These are phyloP conservation scores for Xanthorhoe designata DNA, from an alignment of 2,888 invertebrate genomes.

Conservation along the genomic window DNA sequence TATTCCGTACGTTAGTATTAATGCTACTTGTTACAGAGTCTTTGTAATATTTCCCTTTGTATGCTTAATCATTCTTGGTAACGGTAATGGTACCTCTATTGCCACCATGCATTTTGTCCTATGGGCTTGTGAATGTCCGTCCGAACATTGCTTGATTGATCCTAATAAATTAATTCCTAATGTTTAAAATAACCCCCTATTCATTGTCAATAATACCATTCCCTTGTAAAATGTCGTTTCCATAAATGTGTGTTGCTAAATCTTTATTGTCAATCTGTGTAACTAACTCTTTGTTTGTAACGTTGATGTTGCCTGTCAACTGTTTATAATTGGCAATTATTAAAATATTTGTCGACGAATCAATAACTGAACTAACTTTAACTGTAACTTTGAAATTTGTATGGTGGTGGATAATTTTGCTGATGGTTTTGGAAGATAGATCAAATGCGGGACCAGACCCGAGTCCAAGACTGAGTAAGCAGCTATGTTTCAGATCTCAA, in stretches of 20 bases:
- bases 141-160: conserved; percentile 51
- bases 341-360: not conserved
- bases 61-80: conserved; percentile 85
- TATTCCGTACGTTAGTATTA: conserved; percentile 34
- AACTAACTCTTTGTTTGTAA: not conserved
- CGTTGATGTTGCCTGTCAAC: not conserved
- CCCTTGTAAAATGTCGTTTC: conserved; percentile 9
- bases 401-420: conserved; percentile 56
- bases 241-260: conserved; percentile 11
- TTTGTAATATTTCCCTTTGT: conserved; percentile 74
- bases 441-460: conserved; percentile 83
- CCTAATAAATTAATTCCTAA: conserved; percentile 39
- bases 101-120: conserved; percentile 67
- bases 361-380: too few species aligned
- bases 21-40: conserved; percentile 43
- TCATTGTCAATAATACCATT: conserved; percentile 3
- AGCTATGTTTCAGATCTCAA: conserved; percentile 92
- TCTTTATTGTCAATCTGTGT: conserved; percentile 9
- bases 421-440: conserved; percentile 58
- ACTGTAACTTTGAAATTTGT: conserved; percentile 15
- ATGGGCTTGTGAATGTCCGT: conserved; percentile 62
- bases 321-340: not conserved
- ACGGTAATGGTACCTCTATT: conserved; percentile 79
- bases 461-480: conserved; percentile 87
- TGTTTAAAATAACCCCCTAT: conserved; percentile 7